These are phyloP conservation scores for Serinus canaria DNA, from an alignment of 2,113 vertebrate species.

Conservation along the genomic window DNA sequence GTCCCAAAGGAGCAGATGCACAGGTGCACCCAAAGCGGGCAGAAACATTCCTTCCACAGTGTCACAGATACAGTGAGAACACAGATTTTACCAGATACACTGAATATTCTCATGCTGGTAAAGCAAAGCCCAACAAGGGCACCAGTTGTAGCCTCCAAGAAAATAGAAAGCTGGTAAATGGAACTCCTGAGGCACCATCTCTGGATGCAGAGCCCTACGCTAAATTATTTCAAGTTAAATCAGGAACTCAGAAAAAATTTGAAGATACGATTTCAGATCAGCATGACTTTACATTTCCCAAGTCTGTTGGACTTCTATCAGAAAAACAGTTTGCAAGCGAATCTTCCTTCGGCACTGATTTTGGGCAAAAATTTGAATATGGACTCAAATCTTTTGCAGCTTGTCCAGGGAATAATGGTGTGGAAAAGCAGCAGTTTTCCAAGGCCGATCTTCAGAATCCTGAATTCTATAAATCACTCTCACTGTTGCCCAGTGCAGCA, in stretches of 20 bases:
- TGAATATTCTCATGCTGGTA: slow-evolving; percentile 69
- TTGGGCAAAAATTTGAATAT: slow-evolving; percentile 73
- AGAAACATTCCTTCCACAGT: slow-evolving; percentile 67
- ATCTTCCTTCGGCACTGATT: slow-evolving; percentile 68
- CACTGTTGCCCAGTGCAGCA: slow-evolving; percentile 52
- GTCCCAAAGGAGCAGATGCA: slow-evolving; percentile 67
- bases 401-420: slow-evolving; percentile 59
- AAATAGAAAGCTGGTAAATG: slow-evolving; percentile 67
- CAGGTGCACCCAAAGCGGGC: slow-evolving; percentile 66
- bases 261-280: slow-evolving; percentile 71
- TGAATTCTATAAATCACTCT: slow-evolving; percentile 71
- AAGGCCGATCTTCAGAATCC: slow-evolving; percentile 64
- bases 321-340: slow-evolving; percentile 74
- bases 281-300: slow-evolving; percentile 72
- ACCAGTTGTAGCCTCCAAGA: slow-evolving; percentile 67
- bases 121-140: slow-evolving; percentile 72
- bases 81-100: slow-evolving; percentile 66
- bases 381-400: slow-evolving; percentile 68
- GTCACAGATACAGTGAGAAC: slow-evolving; percentile 67
- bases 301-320: slow-evolving; percentile 58
- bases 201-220: slow-evolving; percentile 69
- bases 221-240: slow-evolving; percentile 75
- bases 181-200: slow-evolving; percentile 56
- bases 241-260: slow-evolving; percentile 73
- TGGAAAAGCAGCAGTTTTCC: slow-evolving; percentile 72